These are phyloP conservation scores for Chloebia gouldiae DNA, from an alignment of 2,113 vertebrate genomes.

Conservation along the genomic window DNA sequence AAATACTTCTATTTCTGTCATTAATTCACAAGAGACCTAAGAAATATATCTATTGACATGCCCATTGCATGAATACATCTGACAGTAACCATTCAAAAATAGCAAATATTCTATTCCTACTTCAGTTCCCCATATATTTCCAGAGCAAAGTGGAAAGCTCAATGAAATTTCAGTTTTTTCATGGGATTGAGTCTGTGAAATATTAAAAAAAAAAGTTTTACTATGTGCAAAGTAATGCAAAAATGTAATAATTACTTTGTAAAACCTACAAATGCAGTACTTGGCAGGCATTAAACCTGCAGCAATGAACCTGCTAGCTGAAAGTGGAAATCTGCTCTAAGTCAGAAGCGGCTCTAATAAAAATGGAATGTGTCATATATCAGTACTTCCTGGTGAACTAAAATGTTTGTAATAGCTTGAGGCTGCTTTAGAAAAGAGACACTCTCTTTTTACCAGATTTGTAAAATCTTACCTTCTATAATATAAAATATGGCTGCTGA, in stretches of 20 bases:
- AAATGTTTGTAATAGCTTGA: background rate
- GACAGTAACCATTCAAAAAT: background rate
- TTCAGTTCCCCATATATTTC: background rate
- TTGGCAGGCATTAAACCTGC: background rate
- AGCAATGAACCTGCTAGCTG: background rate
- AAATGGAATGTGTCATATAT: background rate
- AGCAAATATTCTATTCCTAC: background rate
- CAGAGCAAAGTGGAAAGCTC: background rate
- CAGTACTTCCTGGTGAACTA: background rate
- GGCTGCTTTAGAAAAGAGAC: background rate
- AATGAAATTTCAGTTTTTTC: background rate
- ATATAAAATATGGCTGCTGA: background rate
- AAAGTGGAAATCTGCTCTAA: background rate
- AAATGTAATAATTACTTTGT: background rate
- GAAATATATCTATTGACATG: background rate
- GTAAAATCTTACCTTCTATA: background rate
- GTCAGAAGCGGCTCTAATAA: background rate
- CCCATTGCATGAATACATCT: background rate
- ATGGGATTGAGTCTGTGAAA: rapidly evolving
- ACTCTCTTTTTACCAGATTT: background rate
- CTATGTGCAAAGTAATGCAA: background rate
- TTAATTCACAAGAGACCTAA: background rate
- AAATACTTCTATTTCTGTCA: background rate
- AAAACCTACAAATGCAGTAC: background rate
- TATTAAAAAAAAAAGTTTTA: background rate